Percentiles rank a stretch among this genome's conserved stretches.
Evolutionary conservation across 2,888 invertebrate species (phyloP).

Genomic region (Emmelina monodactyla): DNA sequence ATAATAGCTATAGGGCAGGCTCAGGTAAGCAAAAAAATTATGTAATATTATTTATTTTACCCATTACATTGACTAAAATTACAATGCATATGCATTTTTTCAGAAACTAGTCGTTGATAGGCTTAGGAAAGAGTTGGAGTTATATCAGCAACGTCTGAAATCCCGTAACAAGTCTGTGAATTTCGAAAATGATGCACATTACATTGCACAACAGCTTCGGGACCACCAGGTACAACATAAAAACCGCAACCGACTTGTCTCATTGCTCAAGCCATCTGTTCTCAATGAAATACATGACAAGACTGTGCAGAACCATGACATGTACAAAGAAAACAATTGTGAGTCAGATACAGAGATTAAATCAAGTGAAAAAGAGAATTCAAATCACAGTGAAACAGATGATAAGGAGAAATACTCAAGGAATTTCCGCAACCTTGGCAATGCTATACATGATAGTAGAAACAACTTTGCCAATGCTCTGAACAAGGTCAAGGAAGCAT

Average conservation of each 20-base stretch:
- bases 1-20: conserved; percentile 65
- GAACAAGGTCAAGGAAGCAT: conserved; percentile 51
- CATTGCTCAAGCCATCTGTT: conserved; percentile 52
- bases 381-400: conserved; percentile 37
- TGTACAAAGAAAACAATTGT: conserved; percentile 29
- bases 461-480: conserved; percentile 50
- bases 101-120: conserved; percentile 67
- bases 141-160: conserved; percentile 56
- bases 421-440: conserved; percentile 32
- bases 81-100: no score
- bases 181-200: conserved; percentile 48
- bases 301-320: conserved; percentile 38
- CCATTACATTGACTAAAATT: no score
- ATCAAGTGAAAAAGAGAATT: conserved; percentile 43
- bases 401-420: conserved; percentile 37
- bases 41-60: conserved; percentile 4
- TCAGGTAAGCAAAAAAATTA: conserved; percentile 51
- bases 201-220: conserved; percentile 50
- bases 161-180: conserved; percentile 48
- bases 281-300: conserved; percentile 55
- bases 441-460: conserved; percentile 39
- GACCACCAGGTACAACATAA: conserved; percentile 49
- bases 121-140: conserved; percentile 63
- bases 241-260: conserved; percentile 37
- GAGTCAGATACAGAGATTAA: conserved; percentile 49